Conservation (phyloP, 64 coral and sea anemone species). For the Astreopora myriophthalma region DNA sequence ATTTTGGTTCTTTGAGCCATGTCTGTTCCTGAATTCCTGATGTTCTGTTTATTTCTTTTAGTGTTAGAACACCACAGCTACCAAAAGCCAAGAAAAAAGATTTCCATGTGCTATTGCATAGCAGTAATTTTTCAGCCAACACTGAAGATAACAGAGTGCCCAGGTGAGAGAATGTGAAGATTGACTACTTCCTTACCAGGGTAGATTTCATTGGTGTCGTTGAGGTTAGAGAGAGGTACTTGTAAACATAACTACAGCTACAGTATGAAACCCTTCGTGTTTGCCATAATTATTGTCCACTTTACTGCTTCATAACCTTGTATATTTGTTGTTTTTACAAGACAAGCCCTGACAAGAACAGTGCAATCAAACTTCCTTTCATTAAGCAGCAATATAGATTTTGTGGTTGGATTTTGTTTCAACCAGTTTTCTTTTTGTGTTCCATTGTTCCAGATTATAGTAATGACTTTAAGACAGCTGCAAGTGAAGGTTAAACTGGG, state of each 20-base stretch:
- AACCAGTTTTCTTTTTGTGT: too few species aligned
- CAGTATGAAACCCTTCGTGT: too few species aligned
- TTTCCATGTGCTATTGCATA: conserved; percentile 17
- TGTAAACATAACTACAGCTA: too few species aligned
- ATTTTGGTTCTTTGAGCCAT: too few species aligned
- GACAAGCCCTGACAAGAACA: background rate
- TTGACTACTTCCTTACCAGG: background rate
- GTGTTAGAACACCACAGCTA: conserved; percentile 50
- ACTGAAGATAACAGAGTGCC: conserved; percentile 1
- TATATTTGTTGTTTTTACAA: background rate
- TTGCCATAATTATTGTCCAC: background rate
- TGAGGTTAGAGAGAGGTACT: background rate
- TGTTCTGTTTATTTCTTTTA: conserved; percentile 1
- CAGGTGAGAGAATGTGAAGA: background rate
- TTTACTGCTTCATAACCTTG: background rate
- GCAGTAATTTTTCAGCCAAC: conserved; percentile 9
- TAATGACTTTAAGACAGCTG: too few species aligned
- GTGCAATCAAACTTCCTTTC: too few species aligned
- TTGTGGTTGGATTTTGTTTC: too few species aligned
- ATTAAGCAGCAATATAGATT: too few species aligned
- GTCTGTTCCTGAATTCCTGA: background rate
- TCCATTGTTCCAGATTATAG: too few species aligned
- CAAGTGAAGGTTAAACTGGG: too few species aligned
- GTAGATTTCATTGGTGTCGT: background rate
- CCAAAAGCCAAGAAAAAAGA: conserved; percentile 63